Evolutionary conservation across 2,797 vertebrate genomes (phyloP).

Genomic region (Strix occidentalis): DNA sequence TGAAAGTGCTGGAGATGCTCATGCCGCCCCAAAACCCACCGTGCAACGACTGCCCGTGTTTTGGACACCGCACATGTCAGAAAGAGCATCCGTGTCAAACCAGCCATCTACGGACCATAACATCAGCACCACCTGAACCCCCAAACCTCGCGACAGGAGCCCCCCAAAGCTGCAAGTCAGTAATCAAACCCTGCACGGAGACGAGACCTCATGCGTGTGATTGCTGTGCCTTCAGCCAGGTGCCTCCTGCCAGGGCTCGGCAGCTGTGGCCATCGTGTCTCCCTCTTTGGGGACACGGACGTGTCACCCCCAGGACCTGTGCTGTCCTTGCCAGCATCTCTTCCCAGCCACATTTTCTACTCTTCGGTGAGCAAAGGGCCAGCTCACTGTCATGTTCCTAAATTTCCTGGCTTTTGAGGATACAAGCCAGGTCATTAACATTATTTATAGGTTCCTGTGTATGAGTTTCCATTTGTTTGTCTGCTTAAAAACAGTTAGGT

Average conservation of each 20-base stretch:
- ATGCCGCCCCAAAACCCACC: rapidly evolving
- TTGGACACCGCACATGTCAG: rapidly evolving
- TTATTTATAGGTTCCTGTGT: conserved; percentile 73
- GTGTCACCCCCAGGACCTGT: not conserved
- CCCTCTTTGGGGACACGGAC: not conserved
- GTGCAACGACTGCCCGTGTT: rapidly evolving
- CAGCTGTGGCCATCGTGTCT: rapidly evolving
- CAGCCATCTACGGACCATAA: not conserved
- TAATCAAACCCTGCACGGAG: not conserved
- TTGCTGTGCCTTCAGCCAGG: not conserved
- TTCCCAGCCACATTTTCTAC: not conserved
- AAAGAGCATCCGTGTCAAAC: not conserved
- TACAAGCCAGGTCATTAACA: conserved; percentile 60
- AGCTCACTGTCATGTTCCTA: not conserved
- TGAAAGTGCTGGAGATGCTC: not conserved
- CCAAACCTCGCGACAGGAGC: rapidly evolving
- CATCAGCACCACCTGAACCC: rapidly evolving
- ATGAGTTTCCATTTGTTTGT: conserved; percentile 64
- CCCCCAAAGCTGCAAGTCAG: not conserved
- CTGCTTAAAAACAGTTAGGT: conserved; percentile 52
- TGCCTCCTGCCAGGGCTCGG: not conserved
- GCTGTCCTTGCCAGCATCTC: not conserved
- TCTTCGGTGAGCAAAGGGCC: not conserved
- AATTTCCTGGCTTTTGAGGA: conserved; percentile 67
- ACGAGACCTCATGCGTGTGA: rapidly evolving